phyloP scores from a whole-genome alignment of 2,113 vertebrate species.

The Semnornis frantzii region DNA sequence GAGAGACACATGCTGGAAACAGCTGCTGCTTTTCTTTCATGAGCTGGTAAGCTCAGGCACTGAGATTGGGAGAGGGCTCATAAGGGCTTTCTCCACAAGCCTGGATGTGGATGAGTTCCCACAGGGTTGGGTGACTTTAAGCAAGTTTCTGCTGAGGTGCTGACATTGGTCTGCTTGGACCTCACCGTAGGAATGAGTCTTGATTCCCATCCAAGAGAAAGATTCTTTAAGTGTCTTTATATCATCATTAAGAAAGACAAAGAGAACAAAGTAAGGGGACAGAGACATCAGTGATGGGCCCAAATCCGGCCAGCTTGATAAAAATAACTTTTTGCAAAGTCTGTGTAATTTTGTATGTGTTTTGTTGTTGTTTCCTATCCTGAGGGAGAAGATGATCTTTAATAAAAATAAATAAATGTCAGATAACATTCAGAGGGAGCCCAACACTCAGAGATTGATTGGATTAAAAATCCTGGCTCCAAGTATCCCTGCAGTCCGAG shows the following conservation, averaged over 20 bases:
- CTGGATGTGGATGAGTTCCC: neutral
- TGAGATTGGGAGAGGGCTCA: neutral
- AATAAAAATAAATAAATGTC: constrained; percentile 53
- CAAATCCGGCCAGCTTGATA: constrained; percentile 27
- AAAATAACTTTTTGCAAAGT: constrained; percentile 54
- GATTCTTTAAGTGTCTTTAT: constrained; percentile 38
- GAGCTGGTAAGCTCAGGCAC: neutral
- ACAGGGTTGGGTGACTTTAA: neutral
- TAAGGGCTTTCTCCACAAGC: neutral
- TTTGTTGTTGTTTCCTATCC: neutral
- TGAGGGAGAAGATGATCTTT: constrained; percentile 37
- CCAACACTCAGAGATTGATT: constrained; percentile 18
- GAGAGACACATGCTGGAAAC: constrained; percentile 14
- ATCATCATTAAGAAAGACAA: constrained; percentile 59
- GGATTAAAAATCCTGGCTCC: constrained; percentile 36
- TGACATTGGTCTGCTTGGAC: neutral
- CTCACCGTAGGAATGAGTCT: neutral
- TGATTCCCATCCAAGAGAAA: constrained; percentile 27
- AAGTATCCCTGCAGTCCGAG: constrained; percentile 18
- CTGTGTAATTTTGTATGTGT: constrained; percentile 44
- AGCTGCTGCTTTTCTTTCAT: constrained; percentile 17
- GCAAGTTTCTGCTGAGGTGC: neutral
- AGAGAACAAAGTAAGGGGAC: constrained; percentile 21
- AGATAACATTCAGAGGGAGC: constrained; percentile 14
- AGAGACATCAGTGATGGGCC: neutral